A percentile compares a stretch with the other conserved stretches of the same genome.
These are phyloP conservation scores for Cydia pomonella DNA, from an alignment of 1,140 invertebrate species.

Conservation along the genomic window DNA sequence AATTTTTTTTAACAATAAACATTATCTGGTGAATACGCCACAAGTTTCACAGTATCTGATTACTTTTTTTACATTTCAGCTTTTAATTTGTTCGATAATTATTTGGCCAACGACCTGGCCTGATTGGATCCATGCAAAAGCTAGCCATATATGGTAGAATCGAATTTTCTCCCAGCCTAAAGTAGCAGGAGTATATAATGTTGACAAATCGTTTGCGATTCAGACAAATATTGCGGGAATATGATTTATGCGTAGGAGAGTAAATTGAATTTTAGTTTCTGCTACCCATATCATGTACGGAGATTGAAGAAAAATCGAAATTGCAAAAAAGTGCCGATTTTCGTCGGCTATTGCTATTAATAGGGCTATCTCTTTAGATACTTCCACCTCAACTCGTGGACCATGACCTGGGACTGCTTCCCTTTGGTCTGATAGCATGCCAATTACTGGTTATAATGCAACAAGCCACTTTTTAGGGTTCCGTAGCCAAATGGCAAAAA, in stretches of 20 bases:
- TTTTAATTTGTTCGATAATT: conserved; percentile 13
- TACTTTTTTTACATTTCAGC: not conserved
- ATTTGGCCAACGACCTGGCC: not conserved
- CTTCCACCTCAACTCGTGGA: no score
- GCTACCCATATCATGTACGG: not conserved
- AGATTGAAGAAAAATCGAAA: no score
- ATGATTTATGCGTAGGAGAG: not conserved
- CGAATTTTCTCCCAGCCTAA: not conserved
- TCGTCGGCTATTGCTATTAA: no score
- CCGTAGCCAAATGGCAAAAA: no score
- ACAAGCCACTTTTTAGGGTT: no score
- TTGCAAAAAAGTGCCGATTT: not conserved
- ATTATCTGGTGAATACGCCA: no score
- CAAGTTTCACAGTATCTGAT: no score
- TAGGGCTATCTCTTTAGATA: no score
- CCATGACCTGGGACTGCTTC: no score
- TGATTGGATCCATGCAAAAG: not conserved
- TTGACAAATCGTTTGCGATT: conserved; percentile 1
- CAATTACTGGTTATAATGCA: no score
- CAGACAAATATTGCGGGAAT: not conserved
- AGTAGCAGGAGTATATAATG: not conserved
- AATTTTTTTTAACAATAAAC: not conserved
- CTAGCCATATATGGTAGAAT: conserved; percentile 14
- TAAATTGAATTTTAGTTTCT: not conserved
- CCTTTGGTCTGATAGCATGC: no score